Evolutionary conservation across 2,888 invertebrate genomes (phyloP).

Genomic region (Caenorhabditis macrosperma): DNA sequence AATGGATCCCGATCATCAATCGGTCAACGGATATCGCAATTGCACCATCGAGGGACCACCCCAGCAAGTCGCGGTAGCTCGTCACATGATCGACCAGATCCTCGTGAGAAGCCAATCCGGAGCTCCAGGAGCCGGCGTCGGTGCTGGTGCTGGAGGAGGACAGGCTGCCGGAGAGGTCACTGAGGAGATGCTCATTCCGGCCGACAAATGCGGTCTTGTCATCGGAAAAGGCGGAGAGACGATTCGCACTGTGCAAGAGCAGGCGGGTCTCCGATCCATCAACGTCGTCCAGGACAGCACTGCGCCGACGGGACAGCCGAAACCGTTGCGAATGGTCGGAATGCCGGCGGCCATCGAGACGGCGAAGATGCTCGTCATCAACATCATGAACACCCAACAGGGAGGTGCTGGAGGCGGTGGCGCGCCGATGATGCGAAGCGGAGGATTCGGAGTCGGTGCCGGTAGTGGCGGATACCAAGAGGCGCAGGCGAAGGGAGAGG

Average conservation of each 20-base stretch:
- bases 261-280: constrained; percentile 95
- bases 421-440: background rate
- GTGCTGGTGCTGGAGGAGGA: background rate
- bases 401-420: background rate
- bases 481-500: constrained; percentile 51
- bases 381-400: constrained; percentile 26
- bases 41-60: constrained; percentile 65
- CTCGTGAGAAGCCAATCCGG: constrained; percentile 80
- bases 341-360: constrained; percentile 84
- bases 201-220: constrained; percentile 95
- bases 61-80: constrained; percentile 46
- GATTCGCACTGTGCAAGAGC: constrained; percentile 91
- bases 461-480: constrained; percentile 2
- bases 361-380: constrained; percentile 37
- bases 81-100: constrained; percentile 86
- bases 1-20: constrained; percentile 85
- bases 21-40: constrained; percentile 58
- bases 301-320: constrained; percentile 89
- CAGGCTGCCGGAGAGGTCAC: constrained; percentile 53
- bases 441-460: constrained; percentile 5
- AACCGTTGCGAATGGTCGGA: constrained; percentile 94
- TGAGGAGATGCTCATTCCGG: constrained; percentile 95
- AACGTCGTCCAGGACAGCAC: constrained; percentile 94
- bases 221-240: constrained; percentile 99
- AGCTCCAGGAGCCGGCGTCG: background rate